phyloP scores from a whole-genome alignment of 1,140 invertebrate genomes.

The Drosophila funebris region DNA sequence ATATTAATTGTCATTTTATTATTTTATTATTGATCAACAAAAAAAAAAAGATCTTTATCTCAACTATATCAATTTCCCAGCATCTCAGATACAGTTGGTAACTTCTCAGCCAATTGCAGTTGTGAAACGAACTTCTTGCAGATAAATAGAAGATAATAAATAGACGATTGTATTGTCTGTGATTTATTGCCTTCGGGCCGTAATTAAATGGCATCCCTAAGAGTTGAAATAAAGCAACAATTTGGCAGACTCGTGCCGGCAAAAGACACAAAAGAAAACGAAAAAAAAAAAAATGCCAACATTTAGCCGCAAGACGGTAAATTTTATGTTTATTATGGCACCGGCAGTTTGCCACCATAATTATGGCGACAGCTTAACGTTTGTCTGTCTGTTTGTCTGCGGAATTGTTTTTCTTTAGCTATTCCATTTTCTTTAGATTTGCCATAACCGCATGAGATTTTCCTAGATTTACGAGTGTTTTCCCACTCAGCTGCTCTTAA shows the following conservation, averaged over 20 bases:
- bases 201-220: constrained; percentile 55
- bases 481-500: constrained; percentile 53
- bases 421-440: constrained; percentile 23
- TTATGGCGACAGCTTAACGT: constrained; percentile 39
- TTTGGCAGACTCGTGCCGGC: constrained; percentile 52
- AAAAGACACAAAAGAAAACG: not conserved
- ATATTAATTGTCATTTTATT: constrained; percentile 12
- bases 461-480: constrained; percentile 44
- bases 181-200: constrained; percentile 56
- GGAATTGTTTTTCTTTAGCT: not conserved
- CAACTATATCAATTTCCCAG: constrained; percentile 5
- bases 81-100: not conserved
- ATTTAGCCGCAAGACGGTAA: constrained; percentile 37
- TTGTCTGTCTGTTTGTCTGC: constrained; percentile 36
- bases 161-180: constrained; percentile 33
- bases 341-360: constrained; percentile 41
- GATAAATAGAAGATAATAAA: too few species aligned
- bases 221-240: not conserved
- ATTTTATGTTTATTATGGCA: constrained; percentile 62
- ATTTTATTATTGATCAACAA: too few species aligned
- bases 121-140: too few species aligned
- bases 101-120: too few species aligned
- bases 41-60: not conserved
- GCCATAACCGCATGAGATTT: constrained; percentile 29
- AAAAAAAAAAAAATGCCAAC: constrained; percentile 18